Base-by-base conservation (phyloP, 1,140 invertebrate genomes). In the Chionoecetes opilio region DNA sequence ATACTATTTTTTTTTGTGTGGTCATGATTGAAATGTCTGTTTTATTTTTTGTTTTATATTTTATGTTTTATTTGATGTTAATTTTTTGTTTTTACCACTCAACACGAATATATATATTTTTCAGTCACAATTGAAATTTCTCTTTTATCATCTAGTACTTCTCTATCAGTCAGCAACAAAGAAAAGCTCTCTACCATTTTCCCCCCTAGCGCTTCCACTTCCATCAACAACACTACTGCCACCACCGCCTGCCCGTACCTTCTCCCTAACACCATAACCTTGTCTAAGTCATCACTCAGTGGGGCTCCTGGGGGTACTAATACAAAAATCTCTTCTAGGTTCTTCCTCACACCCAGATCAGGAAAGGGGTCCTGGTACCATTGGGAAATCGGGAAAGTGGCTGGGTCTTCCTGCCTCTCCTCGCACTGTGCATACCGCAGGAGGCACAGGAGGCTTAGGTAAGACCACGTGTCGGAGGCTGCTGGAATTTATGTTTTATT, bases 291-390 rank as follows among this genome's bases (percentile, higher is more conserved):
- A 75, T 75, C 63, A 75, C 63, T 75, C 63, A 75, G 63, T 26
- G 63, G 63, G 63, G n/a, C 63, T 75, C 63, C n/a, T 11, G 63
- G 53, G 63, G 63, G 63, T 75, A 21, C 63, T 75, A 75, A 75
- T 75, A 75, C n/a, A 75, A 75, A 75, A 75, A 75, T 75, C 63
- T 75, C 63, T 75, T 75, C 63, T 75, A 75, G 63, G 63, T 75
- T 75, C 63, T 75, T 75, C 63, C 63, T 75, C 63, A 75, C 63
- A 26, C 63, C 63, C 63, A n/a, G 63, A 75, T 75, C 63, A 75
- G 63, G 63, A 75, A 17, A 26, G n/a, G 63, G 63, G 63, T 26
- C 21, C 21, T n/a, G 63, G 63, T 26, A 75, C 63, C 63, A 75
- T 75, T 75, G 63, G 63, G 63, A 75, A 75, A 75, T 75, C 63